phyloP scores from a whole-genome alignment of 2,888 invertebrate species.

The Nomada goodeniana region DNA sequence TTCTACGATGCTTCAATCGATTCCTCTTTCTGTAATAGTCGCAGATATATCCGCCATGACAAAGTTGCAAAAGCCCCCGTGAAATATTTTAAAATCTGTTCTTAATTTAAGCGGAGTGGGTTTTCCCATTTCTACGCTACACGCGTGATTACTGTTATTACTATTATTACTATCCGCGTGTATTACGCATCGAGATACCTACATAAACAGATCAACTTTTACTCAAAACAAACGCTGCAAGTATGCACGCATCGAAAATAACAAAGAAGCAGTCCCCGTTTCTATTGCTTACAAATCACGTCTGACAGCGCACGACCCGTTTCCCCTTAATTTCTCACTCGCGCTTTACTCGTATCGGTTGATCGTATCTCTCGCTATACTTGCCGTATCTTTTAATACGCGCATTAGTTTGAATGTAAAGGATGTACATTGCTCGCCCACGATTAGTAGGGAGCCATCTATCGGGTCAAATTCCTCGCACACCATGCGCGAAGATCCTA shows the following conservation, averaged over 20 bases:
- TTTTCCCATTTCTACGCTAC: too few relatives aligned
- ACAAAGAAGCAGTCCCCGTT: background rate
- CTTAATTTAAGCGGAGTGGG: too few relatives aligned
- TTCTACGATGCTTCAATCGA: background rate
- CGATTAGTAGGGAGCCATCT: slow-evolving; percentile 15
- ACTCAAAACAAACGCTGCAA: background rate
- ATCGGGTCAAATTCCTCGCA: slow-evolving; percentile 15
- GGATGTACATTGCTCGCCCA: background rate
- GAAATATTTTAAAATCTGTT: background rate
- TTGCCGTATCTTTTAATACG: slow-evolving; percentile 13
- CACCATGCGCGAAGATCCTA: background rate
- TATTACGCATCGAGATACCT: too few relatives aligned
- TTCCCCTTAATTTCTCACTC: background rate
- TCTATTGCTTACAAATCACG: background rate
- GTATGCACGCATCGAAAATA: background rate
- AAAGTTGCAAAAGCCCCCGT: too few relatives aligned
- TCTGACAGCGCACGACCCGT: slow-evolving; percentile 23
- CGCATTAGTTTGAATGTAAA: slow-evolving; percentile 15
- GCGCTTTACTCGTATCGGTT: background rate
- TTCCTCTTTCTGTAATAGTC: too few relatives aligned
- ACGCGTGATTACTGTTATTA: too few relatives aligned
- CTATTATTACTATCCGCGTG: too few relatives aligned
- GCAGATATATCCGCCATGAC: too few relatives aligned
- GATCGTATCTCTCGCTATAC: slow-evolving; percentile 21
- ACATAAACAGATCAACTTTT: background rate